A percentile compares a stretch with the other conserved stretches of the same genome.
phyloP scores from a whole-genome alignment of 2,888 invertebrate genomes.

The Rotaria macrura region DNA sequence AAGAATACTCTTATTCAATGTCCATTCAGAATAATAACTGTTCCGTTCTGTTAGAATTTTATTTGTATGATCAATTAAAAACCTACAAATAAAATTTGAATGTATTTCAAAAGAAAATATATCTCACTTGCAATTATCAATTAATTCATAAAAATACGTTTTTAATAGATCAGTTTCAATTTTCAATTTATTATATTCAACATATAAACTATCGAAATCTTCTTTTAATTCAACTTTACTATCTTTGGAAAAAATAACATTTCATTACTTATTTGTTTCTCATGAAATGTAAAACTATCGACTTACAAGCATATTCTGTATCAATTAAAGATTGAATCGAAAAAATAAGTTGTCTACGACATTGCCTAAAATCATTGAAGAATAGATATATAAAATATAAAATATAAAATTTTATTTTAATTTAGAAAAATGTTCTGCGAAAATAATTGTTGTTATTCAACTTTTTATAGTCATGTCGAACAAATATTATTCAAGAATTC shows the following conservation, averaged over 20 bases:
- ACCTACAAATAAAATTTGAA: neutral
- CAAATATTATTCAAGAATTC: too few relatives aligned
- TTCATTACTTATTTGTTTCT: neutral
- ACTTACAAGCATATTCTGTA: neutral
- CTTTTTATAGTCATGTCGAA: too few relatives aligned
- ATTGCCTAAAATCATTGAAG: neutral
- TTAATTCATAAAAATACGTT: neutral
- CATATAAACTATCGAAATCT: neutral
- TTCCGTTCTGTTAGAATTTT: neutral
- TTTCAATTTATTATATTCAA: neutral
- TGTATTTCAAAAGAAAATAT: neutral
- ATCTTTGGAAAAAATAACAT: neutral
- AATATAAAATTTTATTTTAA: neutral
- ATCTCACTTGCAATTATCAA: neutral
- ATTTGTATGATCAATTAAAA: neutral
- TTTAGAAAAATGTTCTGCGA: neutral
- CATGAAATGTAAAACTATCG: neutral
- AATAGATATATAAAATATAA: neutral
- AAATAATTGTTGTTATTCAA: too few relatives aligned
- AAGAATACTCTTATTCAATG: neutral
- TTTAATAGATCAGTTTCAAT: neutral
- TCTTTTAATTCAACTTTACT: neutral
- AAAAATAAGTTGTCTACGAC: neutral
- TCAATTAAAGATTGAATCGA: neutral
- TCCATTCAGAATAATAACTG: neutral